Conservation (phyloP, 2,113 vertebrate species). For the Phainopepla nitens region DNA sequence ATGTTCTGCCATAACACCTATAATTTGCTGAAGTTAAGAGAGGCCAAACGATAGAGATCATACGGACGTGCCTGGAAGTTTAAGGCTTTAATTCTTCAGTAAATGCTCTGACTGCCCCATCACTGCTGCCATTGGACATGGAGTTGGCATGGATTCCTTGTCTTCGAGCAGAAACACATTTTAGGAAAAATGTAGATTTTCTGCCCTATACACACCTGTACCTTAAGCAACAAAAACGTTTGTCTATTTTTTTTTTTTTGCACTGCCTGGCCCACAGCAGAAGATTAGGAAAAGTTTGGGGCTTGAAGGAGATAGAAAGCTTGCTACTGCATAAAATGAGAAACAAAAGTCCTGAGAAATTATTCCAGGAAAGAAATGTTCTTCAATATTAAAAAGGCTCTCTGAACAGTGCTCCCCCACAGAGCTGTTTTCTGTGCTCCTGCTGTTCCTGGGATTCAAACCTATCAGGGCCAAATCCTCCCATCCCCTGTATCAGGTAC, state of each 20-base stretch:
- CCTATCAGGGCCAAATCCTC: background rate
- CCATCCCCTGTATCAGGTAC: background rate
- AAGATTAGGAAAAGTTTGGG: background rate
- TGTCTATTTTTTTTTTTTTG: background rate
- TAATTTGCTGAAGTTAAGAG: conserved; percentile 10
- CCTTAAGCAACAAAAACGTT: background rate
- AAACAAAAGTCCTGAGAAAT: background rate
- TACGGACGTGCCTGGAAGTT: background rate
- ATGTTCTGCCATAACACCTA: background rate
- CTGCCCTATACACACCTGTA: background rate
- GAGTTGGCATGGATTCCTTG: background rate
- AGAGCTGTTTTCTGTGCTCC: background rate
- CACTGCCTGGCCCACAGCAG: background rate
- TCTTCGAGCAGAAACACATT: background rate
- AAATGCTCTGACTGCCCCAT: background rate
- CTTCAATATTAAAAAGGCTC: background rate
- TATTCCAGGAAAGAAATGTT: background rate
- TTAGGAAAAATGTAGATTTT: background rate
- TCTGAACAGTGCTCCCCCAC: background rate
- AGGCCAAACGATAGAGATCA: background rate
- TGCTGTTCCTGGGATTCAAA: background rate
- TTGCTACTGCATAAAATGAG: background rate
- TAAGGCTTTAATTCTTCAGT: background rate
- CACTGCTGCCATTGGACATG: background rate
- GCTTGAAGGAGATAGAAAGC: background rate